These are phyloP conservation scores for Molossus alvarezi DNA, from an alignment of 2,797 vertebrate species.

Conservation along the genomic window DNA sequence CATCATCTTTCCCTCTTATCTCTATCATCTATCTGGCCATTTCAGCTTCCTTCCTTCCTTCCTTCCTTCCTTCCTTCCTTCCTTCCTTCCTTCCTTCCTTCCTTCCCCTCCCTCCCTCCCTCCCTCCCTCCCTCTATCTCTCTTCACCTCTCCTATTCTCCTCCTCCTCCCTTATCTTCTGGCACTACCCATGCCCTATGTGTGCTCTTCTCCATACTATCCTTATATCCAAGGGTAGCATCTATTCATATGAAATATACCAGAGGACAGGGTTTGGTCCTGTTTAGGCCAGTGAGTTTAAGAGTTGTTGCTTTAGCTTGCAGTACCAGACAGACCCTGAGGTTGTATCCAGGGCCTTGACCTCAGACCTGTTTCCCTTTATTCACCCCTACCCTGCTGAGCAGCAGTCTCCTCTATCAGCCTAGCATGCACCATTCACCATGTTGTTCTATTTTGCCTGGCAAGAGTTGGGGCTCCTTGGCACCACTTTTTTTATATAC, in stretches of 20 bases:
- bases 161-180: neutral
- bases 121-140: too few relatives aligned
- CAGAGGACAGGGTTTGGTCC: neutral
- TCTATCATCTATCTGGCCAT: neutral
- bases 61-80: neutral
- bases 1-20: neutral
- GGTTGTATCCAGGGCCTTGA: neutral
- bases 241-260: slow-evolving; percentile 8
- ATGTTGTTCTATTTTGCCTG: slow-evolving; percentile 19
- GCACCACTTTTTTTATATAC: neutral
- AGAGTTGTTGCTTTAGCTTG: neutral
- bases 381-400: neutral
- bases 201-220: neutral
- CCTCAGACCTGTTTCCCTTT: slow-evolving; percentile 18
- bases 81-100: neutral
- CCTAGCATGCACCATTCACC: neutral
- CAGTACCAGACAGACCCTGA: neutral
- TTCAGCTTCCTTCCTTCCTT: neutral
- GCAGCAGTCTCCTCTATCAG: slow-evolving; percentile 25
- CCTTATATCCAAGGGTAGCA: neutral
- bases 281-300: neutral
- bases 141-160: too few relatives aligned
- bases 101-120: fast-evolving
- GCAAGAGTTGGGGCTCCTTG: neutral
- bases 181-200: neutral